These are phyloP conservation scores for Margarornis squamiger DNA, from an alignment of 2,797 vertebrate species.

Conservation along the genomic window DNA sequence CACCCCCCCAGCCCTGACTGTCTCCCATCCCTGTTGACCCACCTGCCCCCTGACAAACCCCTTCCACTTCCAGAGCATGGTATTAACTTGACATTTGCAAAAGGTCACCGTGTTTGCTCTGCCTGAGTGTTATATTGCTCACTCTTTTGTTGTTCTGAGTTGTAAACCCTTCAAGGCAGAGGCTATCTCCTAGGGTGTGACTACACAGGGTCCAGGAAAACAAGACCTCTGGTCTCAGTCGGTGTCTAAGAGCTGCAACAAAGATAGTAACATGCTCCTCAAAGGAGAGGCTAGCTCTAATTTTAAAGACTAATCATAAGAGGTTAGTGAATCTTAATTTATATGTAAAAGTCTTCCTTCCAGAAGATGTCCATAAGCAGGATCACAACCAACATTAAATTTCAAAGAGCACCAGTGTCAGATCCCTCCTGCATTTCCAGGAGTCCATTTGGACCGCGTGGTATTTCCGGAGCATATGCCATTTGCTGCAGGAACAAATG, in stretches of 20 bases:
- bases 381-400: background rate
- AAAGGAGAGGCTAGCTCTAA: background rate
- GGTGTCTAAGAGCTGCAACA: background rate
- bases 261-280: background rate
- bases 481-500: slow-evolving; percentile 33
- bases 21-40: slow-evolving; percentile 4
- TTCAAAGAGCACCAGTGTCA: background rate
- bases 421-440: background rate
- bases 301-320: background rate
- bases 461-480: background rate
- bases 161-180: background rate
- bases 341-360: background rate
- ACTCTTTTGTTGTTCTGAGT: slow-evolving; percentile 14
- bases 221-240: background rate
- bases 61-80: slow-evolving; percentile 42
- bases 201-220: background rate
- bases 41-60: background rate
- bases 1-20: background rate
- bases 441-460: fast-evolving
- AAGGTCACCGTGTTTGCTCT: slow-evolving; percentile 18
- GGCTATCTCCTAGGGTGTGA: background rate
- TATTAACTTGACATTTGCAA: slow-evolving; percentile 62
- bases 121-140: slow-evolving; percentile 11
- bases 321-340: background rate
- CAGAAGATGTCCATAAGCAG: background rate